phyloP scores from a whole-genome alignment of 2,797 vertebrate species.

The Pristis pectinata region DNA sequence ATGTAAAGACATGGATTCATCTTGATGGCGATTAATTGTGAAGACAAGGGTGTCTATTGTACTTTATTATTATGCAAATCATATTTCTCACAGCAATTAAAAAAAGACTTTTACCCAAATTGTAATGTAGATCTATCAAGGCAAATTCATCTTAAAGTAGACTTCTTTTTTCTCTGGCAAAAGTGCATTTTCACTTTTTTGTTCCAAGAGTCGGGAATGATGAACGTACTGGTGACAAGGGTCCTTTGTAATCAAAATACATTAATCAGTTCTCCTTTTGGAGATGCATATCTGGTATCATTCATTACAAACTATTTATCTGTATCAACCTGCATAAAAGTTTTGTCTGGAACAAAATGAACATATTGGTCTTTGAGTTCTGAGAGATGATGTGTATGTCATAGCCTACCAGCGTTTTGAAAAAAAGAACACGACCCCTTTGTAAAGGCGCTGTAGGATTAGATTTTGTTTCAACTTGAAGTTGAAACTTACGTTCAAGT shows the following conservation, averaged over 20 bases:
- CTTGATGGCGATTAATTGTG: neutral
- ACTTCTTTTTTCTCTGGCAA: neutral
- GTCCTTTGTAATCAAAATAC: too few species aligned
- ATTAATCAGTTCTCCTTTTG: neutral
- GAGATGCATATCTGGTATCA: neutral
- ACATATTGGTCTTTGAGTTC: too few species aligned
- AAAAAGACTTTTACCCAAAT: neutral
- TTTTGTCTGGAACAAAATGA: too few species aligned
- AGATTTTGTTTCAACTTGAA: neutral
- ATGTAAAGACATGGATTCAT: neutral
- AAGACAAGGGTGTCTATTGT: neutral
- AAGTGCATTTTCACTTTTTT: neutral
- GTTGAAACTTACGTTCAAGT: neutral
- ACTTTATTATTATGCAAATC: neutral
- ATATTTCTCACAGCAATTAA: neutral
- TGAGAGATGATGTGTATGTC: too few species aligned
- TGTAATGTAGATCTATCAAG: neutral
- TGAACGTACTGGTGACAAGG: too few species aligned
- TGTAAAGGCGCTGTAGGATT: too few species aligned
- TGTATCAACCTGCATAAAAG: too few species aligned
- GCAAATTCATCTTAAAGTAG: neutral
- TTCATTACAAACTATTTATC: too few species aligned
- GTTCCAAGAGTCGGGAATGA: neutral
- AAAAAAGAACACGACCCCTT: too few species aligned
- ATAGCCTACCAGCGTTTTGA: too few species aligned